These are phyloP conservation scores for Drosophila grimshawi DNA, from an alignment of 1,140 invertebrate species.

Conservation along the genomic window DNA sequence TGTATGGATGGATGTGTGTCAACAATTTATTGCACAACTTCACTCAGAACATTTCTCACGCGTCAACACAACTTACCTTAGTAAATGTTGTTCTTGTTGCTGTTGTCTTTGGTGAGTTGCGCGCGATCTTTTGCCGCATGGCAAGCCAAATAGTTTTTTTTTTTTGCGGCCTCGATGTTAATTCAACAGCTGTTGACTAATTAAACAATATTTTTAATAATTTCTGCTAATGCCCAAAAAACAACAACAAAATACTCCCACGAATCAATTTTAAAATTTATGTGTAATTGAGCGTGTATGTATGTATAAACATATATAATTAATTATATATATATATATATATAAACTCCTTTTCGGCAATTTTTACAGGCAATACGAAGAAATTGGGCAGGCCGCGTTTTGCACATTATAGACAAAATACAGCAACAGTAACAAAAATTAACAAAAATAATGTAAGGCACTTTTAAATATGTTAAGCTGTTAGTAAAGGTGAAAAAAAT, in stretches of 20 bases:
- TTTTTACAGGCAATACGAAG: conserved; percentile 57
- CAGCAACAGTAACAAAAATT: conserved; percentile 61
- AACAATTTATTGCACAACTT: conserved; percentile 49
- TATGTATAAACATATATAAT: conserved; percentile 1
- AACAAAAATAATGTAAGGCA: conserved; percentile 31
- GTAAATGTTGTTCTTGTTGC: conserved; percentile 29
- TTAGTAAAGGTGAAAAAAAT: conserved; percentile 28
- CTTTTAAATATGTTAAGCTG: conserved; percentile 13
- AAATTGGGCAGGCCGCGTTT: conserved; percentile 63
- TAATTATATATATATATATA: neutral
- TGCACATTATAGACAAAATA: conserved; percentile 39
- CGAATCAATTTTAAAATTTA: conserved; percentile 30
- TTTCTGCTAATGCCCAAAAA: conserved; percentile 27
- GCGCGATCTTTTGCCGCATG: conserved; percentile 35
- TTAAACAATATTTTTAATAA: conserved; percentile 38
- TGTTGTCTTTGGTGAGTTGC: conserved; percentile 20
- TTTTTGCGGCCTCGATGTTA: conserved; percentile 48
- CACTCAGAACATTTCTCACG: conserved; percentile 42
- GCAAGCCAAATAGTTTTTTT: conserved; percentile 25
- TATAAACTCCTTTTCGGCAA: conserved; percentile 58
- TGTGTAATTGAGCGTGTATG: neutral
- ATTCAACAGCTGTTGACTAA: conserved; percentile 54
- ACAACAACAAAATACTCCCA: conserved; percentile 35
- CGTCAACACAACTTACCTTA: conserved; percentile 40
- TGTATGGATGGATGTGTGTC: conserved; percentile 8